Conservation (phyloP, 2,888 invertebrate species). For the Andrena praecox region DNA sequence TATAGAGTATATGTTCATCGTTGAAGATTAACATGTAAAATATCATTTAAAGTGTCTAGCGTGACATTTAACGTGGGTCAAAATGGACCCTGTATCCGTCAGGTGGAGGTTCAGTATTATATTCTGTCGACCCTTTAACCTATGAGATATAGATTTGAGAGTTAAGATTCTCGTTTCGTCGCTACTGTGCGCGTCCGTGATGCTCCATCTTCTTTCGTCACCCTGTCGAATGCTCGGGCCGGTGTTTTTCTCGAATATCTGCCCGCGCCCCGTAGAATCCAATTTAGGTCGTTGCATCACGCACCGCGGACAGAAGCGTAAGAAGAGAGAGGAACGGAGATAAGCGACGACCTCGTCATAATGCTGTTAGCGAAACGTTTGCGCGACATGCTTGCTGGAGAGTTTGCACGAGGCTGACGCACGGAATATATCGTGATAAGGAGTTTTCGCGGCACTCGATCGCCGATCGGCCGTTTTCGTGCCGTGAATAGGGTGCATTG, state of each 20-base stretch:
- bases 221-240: background rate
- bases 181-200: too few relatives aligned
- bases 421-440: conserved; percentile 39
- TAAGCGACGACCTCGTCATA: conserved; percentile 40
- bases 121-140: too few relatives aligned
- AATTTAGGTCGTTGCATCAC: conserved; percentile 59
- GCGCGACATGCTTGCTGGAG: conserved; percentile 16
- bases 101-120: too few relatives aligned
- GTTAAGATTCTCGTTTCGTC: too few relatives aligned
- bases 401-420: conserved; percentile 24
- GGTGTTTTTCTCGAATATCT: conserved; percentile 9
- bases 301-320: conserved; percentile 32
- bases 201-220: background rate
- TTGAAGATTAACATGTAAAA: too few relatives aligned
- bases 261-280: conserved; percentile 12
- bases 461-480: conserved; percentile 23
- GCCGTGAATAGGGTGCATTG: conserved; percentile 20
- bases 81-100: too few relatives aligned
- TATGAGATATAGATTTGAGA: too few relatives aligned
- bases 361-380: conserved; percentile 36
- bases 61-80: too few relatives aligned
- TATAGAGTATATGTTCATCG: too few relatives aligned
- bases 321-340: conserved; percentile 7
- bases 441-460: conserved; percentile 22
- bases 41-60: too few relatives aligned